Base-by-base conservation (phyloP, 2,797 vertebrate genomes). In the Manis javanica region DNA sequence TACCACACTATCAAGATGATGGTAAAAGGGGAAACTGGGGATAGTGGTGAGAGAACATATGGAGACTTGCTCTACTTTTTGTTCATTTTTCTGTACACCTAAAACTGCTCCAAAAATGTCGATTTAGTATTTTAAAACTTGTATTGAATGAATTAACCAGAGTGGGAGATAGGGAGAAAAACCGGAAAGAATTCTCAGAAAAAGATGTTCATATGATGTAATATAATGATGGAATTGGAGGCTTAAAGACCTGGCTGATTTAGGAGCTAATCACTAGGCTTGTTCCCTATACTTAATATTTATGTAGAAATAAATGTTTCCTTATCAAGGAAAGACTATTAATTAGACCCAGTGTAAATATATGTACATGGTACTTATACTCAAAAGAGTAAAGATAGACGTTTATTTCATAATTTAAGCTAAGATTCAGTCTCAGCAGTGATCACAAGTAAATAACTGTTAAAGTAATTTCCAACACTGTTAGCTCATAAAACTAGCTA, bases 251-350 rank as follows among this genome's bases (percentile, higher is more conserved):
- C 23, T 69, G 23, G 29, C 23, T 88, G 57, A 64, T 39, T 88
- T 90, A 81, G 75, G 42, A 93, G n/a, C 24, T 74, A 37, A 72
- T 86, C 37, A 72, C 2, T 86, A 64, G 24, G 31, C 8, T 91
- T 86, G 3, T 95, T 71, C 26, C 46, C 26, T 31, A 75, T 81
- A 55, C 72, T 72, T 64, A 71, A 51, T 53, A 69, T 42, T 88
- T 92, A 83, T 69, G 39, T 57, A 95, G n/a, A 75, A 72, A 82
- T 14, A 87, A 87, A 26, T 11, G 9, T 91, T 87, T 75, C 9
- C 51, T 31, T 59, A 68, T 75, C 21, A 87, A 51, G 16, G 26
- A 34, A 82, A 72, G 75, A 39, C 29, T 74, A 87, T 55, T 71
- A 86, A 31, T 37, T 55, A 49, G 39, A 79, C 31, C 51, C 9